These are phyloP conservation scores for Selene dorsalis DNA, from an alignment of 2,797 vertebrate species.

Conservation along the genomic window DNA sequence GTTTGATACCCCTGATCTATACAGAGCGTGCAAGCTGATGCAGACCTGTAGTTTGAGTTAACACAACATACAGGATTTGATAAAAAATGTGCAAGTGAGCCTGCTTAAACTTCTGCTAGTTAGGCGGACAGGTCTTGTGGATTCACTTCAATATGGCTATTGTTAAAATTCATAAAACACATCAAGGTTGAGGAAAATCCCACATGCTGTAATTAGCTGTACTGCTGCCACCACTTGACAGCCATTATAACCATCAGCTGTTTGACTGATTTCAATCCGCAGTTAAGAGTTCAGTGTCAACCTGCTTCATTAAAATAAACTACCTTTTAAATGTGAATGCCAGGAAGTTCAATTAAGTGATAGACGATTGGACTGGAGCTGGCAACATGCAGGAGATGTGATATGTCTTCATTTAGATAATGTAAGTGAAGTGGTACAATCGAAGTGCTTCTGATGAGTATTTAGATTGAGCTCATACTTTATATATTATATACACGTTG, in stretches of 20 bases:
- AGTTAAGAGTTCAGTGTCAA: background rate
- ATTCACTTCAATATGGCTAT: background rate
- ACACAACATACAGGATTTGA: background rate
- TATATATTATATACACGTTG: background rate
- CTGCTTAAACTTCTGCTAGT: background rate
- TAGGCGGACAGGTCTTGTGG: background rate
- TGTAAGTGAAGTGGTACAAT: background rate
- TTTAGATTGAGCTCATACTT: background rate
- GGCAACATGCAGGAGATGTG: background rate
- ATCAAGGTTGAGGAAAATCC: background rate
- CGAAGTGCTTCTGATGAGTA: background rate
- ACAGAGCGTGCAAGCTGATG: background rate
- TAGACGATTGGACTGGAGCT: background rate
- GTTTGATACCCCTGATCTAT: background rate
- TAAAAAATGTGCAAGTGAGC: background rate
- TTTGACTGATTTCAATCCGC: background rate
- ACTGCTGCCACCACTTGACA: slow-evolving; percentile 25
- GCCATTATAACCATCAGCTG: slow-evolving; percentile 19
- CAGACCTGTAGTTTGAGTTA: background rate
- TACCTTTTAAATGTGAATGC: background rate
- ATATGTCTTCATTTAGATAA: background rate
- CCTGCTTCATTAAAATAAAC: background rate
- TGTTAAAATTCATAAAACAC: too few species aligned
- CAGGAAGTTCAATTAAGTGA: background rate
- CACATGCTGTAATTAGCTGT: slow-evolving; percentile 14